Base-by-base conservation (phyloP, 2,888 invertebrate species). In the Stomorhina lunata region DNA sequence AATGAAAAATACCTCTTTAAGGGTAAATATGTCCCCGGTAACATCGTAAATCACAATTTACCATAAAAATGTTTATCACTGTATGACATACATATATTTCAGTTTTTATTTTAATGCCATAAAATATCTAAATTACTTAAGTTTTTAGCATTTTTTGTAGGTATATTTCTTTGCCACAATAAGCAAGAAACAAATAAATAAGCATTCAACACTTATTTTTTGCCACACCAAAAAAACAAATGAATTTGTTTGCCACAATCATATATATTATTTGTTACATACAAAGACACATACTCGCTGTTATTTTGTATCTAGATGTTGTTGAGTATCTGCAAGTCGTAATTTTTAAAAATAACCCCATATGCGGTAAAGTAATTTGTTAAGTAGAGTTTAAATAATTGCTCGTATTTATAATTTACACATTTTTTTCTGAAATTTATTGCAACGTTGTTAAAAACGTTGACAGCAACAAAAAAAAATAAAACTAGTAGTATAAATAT, bases 311-410 rank as follows among this genome's bases (percentile, higher is more conserved):
- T n/a, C n/a, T n/a, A n/a, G n/a, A n/a, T n/a, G n/a, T 17, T 55
- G 43, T 55, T 65, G 29, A 29, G 48, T 78, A 78, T 72, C 78
- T 71, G 63, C 71, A 78, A 78, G 61, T 69, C 61, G 77, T 53
- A 61, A 61, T 68, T 45, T 59, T 59, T 12, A 59, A 53, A 75
- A 53, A 69, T 55, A 78, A 78, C 71, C 88, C 88, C 90, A 90
- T 90, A 90, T 90, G 91, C 90, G 90, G 89, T 89, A 90, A 89
- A 90, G 90, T 91, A 91, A 91, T 91, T 91, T 91, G 91, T 91
- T 91, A 91, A 91, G 90, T 91, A 90, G 90, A 91, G 90, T 91
- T 90, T 90, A 91, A 91, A 91, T 91, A 91, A 91, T 91, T 91
- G 91, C 90, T 90, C 88, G 90, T 90, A 91, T 91, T 90, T 91